Evolutionary conservation across 1,140 invertebrate genomes (phyloP).

Genomic region (Drosophila obscura): DNA sequence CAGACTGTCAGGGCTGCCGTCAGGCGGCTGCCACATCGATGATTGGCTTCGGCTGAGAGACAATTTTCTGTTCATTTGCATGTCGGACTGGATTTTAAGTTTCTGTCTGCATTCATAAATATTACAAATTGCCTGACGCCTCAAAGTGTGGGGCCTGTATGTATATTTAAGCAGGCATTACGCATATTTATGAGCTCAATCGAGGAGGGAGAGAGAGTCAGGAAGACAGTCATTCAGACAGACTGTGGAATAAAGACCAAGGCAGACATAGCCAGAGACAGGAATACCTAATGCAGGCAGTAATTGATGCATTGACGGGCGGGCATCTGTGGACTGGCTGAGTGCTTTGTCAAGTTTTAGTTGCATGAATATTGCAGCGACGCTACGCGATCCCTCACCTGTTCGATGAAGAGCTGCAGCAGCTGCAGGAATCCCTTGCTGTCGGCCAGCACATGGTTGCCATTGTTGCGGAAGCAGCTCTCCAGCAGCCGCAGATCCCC

Average conservation of each 20-base stretch:
- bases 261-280: neutral
- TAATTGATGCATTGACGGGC: conserved; percentile 44
- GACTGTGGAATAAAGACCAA: neutral
- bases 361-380: conserved; percentile 21
- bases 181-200: conserved; percentile 58
- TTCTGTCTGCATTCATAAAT: conserved; percentile 56
- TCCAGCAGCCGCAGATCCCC: conserved; percentile 67
- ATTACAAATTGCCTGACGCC: conserved; percentile 47
- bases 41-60: conserved; percentile 36
- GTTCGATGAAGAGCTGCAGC: conserved; percentile 70
- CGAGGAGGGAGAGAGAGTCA: neutral
- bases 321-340: conserved; percentile 39
- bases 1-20: conserved; percentile 18
- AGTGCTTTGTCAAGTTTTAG: conserved; percentile 33
- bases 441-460: conserved; percentile 76
- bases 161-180: conserved; percentile 42
- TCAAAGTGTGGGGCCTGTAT: conserved; percentile 37
- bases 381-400: conserved; percentile 55
- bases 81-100: conserved; percentile 46
- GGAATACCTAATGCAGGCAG: conserved; percentile 36
- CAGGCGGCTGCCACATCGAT: conserved; percentile 1
- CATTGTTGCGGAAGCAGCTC: conserved; percentile 74
- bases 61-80: conserved; percentile 43
- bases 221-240: neutral
- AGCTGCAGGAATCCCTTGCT: conserved; percentile 78